These are phyloP conservation scores for Plutella xylostella DNA, from an alignment of 2,888 invertebrate species.

Conservation along the genomic window DNA sequence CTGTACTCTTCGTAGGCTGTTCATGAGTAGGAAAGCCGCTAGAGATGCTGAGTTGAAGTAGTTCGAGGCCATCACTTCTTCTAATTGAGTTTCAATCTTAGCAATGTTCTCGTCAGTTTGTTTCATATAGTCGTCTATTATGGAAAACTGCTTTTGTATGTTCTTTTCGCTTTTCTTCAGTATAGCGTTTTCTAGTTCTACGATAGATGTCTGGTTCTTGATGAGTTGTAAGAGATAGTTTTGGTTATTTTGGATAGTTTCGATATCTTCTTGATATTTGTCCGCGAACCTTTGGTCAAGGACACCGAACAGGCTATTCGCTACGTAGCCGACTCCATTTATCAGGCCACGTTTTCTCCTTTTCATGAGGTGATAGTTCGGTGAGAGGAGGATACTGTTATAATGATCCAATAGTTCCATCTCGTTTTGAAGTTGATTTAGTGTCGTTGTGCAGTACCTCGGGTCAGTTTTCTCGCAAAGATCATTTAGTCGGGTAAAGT, in stretches of 20 bases:
- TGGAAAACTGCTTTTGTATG: background rate
- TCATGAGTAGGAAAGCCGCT: too few species aligned
- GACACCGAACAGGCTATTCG: constrained; percentile 14
- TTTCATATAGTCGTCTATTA: constrained; percentile 6
- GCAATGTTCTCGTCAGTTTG: constrained; percentile 6
- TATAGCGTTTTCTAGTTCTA: constrained; percentile 12
- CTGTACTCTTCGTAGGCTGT: too few species aligned
- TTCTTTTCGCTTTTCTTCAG: constrained; percentile 8
- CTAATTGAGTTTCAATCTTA: too few species aligned
- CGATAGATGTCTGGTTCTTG: constrained; percentile 13
- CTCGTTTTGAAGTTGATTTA: constrained; percentile 8
- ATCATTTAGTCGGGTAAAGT: background rate
- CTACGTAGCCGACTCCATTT: constrained; percentile 10
- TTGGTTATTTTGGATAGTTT: constrained; percentile 10
- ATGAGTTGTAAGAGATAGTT: constrained; percentile 9
- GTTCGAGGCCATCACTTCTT: too few species aligned
- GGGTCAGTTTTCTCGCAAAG: constrained; percentile 9
- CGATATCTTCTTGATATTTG: too few species aligned
- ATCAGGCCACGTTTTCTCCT: constrained; percentile 11
- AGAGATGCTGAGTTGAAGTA: too few species aligned
- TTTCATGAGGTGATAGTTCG: constrained; percentile 8
- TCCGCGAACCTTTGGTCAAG: constrained; percentile 13
- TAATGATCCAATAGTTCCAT: constrained; percentile 7
- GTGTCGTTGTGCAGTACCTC: constrained; percentile 9
- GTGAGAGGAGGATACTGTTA: constrained; percentile 8